A percentile compares a stretch with the other conserved stretches of the same genome.
Conservation (phyloP, 2,888 invertebrate species). For the Eudasyphora cyanicolor region DNA sequence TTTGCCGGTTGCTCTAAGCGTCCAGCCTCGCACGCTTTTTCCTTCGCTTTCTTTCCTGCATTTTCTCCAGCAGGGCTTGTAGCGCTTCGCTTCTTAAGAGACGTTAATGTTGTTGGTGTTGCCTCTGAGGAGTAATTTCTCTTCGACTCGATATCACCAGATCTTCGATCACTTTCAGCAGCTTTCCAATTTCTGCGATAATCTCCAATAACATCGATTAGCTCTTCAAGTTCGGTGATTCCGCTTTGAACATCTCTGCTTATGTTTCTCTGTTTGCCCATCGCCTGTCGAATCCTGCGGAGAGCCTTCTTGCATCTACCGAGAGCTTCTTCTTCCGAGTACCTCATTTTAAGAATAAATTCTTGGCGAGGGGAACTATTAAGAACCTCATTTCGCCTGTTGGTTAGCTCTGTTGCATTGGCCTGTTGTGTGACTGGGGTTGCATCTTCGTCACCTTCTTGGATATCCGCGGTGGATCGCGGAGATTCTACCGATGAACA, state of each 20-base stretch:
- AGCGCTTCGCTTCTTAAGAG: conserved; percentile 1
- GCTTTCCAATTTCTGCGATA: conserved; percentile 29
- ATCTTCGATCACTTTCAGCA: background rate
- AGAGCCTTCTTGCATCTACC: background rate
- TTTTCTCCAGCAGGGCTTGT: conserved; percentile 1
- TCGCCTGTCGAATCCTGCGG: background rate
- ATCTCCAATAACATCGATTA: background rate
- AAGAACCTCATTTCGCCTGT: too few relatives aligned
- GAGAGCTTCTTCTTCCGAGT: background rate
- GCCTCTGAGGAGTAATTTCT: background rate
- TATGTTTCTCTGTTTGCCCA: conserved; percentile 20
- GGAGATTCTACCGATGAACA: too few relatives aligned
- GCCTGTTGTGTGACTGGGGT: too few relatives aligned
- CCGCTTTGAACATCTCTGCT: conserved; percentile 27
- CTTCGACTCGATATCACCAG: background rate
- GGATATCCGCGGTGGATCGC: too few relatives aligned
- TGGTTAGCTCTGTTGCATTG: too few relatives aligned
- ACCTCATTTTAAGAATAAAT: too few relatives aligned
- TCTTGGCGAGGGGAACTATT: too few relatives aligned
- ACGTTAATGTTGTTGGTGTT: background rate
- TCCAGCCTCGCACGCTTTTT: background rate
- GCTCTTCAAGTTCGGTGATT: conserved; percentile 4
- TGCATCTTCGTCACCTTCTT: too few relatives aligned
- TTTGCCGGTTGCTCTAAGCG: background rate
- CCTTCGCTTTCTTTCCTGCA: background rate